phyloP scores from a whole-genome alignment of 2,888 invertebrate species.

The Eupithecia subfuscata region DNA sequence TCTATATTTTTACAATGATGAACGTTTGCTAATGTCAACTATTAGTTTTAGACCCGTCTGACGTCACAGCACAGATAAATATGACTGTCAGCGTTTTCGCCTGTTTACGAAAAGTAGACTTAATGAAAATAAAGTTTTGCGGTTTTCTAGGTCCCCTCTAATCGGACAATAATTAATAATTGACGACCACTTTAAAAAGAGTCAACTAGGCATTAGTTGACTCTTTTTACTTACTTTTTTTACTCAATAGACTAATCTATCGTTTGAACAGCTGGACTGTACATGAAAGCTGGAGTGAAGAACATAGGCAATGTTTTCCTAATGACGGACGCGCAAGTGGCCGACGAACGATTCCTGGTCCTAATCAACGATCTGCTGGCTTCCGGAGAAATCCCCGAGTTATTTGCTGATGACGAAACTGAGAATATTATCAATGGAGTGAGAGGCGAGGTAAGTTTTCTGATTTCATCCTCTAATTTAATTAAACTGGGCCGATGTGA shows the following conservation, averaged over 20 bases:
- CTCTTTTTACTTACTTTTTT: no score
- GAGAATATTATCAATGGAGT: conserved; percentile 93
- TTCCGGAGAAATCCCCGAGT: conserved; percentile 96
- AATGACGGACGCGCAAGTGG: conserved; percentile 97
- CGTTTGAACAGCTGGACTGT: conserved; percentile 86
- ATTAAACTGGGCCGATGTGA: background rate
- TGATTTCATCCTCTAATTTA: background rate
- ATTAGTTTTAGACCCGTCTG: no score
- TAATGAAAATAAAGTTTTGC: no score
- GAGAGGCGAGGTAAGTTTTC: conserved; percentile 85
- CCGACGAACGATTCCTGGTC: conserved; percentile 95
- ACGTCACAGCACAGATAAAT: no score
- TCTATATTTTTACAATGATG: no score
- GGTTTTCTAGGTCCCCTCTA: no score
- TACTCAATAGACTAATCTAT: background rate
- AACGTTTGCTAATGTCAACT: no score
- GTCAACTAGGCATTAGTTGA: no score
- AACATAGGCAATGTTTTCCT: conserved; percentile 93
- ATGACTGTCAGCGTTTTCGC: no score
- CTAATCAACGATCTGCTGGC: conserved; percentile 96
- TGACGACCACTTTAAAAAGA: no score
- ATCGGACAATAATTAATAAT: no score
- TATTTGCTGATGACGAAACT: conserved; percentile 95
- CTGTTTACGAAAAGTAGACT: no score
- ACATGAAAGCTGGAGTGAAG: conserved; percentile 94